Evolutionary conservation across 1,140 invertebrate genomes (phyloP), one percentile per base, ranked within the genome.

Genomic region (Neelides sp.): DNA sequence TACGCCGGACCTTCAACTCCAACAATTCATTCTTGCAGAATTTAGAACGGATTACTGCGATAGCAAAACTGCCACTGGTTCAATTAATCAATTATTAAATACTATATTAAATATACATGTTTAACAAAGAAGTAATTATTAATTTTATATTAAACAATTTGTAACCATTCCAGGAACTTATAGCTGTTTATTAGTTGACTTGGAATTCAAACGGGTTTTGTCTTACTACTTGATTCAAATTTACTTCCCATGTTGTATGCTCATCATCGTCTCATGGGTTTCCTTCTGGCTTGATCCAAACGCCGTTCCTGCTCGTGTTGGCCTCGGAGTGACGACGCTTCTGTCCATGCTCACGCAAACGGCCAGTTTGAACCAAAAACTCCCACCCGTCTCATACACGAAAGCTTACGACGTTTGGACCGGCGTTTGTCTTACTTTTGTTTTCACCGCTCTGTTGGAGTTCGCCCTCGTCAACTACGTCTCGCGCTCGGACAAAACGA

Each of bases 301-400:
- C 49, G 68, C 70, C 17, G 68, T 71, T 2, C 72, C 73, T 8
- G 74, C 73, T 24, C 61, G 74, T 40, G 72, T 76, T 95, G 48
- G 75, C 95, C 63, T 75, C 1, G 71, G 72, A n/a, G 71, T 76
- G 7, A 73, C 73, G 67, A 75, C 73, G 17, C 62, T 71, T 30
- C 65, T 74, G 10, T 73, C 73, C 40, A 73, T 75, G 71, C 70
- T 72, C n/a, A 75, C 73, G 41, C 73, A 70, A 63, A 71, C 65
- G 4, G 72, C 68, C 27, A 68, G 69, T 48, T 71, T 72, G 57
- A 76, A 61, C 57, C 44, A 47, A 32, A 27, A n/a, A 3, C 7
- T 48, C 24, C 54, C 54, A 23, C 27, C 5, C 0, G 32, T 42
- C 1, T 10, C 23, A 1, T 55, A 55, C 20, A 55, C 54, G 0